Evolutionary conservation across 2,888 invertebrate species (phyloP), one percentile per base, ranked within the genome.

Genomic region (Chydorus sphaericus): DNA sequence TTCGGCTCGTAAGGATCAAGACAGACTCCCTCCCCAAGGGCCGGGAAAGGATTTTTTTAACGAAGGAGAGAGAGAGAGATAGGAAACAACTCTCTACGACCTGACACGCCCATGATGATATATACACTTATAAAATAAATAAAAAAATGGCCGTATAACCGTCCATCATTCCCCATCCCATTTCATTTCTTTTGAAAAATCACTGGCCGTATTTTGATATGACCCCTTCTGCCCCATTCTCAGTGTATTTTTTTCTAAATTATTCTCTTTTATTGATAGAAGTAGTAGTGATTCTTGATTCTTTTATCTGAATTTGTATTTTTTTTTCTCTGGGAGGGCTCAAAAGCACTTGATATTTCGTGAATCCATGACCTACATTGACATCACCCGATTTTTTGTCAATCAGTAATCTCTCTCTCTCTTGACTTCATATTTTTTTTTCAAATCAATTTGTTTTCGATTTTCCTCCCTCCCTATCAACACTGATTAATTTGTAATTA

Each of bases 1-100:
- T 61, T 61, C 58, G 61, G 62, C 56, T 61, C 65, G 63, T 63
- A 62, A 61, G 36, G 33, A 33, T 33, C 4, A 44, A 38, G 20
- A 1, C 18, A 16, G 28, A 44, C 11, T 14, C 39, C 39, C n/a
- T n/a, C n/a, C n/a, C n/a, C n/a, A n/a, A n/a, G n/a, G n/a, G n/a
- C n/a, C n/a, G n/a, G n/a, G n/a, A n/a, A n/a, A n/a, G n/a, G n/a
- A n/a, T n/a, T n/a, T n/a, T n/a, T n/a, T n/a, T n/a, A 28, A 44
- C 26, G 26, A 23, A 44, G 14, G 2, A 44, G 11, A 44, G 7
- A 44, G 26, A 44, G 28, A 20, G 23, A 39, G 4, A 4, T 18
- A 37, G 11, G 20, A 38, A 38, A 16, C 18, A 39, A 39, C n/a
- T n/a, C n/a, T n/a, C n/a, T n/a, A n/a, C 39, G 39, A 39, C 18